These are phyloP conservation scores for Shinisaurus crocodilurus DNA, from an alignment of 2,113 vertebrate genomes.

Conservation along the genomic window DNA sequence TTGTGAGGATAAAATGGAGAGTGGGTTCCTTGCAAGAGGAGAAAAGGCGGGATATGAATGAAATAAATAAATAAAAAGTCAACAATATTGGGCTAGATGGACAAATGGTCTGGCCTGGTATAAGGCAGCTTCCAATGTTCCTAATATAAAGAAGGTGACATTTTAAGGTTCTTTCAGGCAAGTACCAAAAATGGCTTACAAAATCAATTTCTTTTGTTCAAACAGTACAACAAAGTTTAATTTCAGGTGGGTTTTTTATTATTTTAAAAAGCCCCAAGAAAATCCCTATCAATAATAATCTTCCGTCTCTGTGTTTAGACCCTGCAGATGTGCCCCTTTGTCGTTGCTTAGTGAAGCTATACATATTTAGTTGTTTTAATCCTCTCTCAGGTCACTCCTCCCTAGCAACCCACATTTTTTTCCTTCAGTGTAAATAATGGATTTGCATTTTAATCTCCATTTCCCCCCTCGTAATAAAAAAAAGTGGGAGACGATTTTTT, in stretches of 20 bases:
- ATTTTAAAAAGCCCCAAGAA: not conserved
- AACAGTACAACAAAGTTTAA: not conserved
- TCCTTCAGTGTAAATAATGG: conserved; percentile 40
- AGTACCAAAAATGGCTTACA: not conserved
- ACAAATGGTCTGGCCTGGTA: not conserved
- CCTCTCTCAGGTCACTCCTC: conserved; percentile 56
- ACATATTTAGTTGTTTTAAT: conserved; percentile 59
- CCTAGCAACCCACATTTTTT: conserved; percentile 45
- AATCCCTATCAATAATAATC: conserved; percentile 38
- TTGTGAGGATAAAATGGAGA: no score
- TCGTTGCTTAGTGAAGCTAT: conserved; percentile 46
- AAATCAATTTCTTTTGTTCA: not conserved
- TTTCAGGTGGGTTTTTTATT: not conserved
- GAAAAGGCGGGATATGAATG: no score
- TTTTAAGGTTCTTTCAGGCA: not conserved
- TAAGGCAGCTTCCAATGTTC: not conserved
- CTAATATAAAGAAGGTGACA: not conserved
- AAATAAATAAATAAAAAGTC: no score
- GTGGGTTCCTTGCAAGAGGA: no score
- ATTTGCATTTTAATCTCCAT: conserved; percentile 63
- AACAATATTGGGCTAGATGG: not conserved
- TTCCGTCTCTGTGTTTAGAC: conserved; percentile 29
- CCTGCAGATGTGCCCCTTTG: not conserved
- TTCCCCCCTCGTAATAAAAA: conserved; percentile 56
- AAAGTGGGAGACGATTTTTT: not conserved